These are phyloP conservation scores for Exephanes ischioxanthus DNA, from an alignment of 2,888 invertebrate genomes.

Conservation along the genomic window DNA sequence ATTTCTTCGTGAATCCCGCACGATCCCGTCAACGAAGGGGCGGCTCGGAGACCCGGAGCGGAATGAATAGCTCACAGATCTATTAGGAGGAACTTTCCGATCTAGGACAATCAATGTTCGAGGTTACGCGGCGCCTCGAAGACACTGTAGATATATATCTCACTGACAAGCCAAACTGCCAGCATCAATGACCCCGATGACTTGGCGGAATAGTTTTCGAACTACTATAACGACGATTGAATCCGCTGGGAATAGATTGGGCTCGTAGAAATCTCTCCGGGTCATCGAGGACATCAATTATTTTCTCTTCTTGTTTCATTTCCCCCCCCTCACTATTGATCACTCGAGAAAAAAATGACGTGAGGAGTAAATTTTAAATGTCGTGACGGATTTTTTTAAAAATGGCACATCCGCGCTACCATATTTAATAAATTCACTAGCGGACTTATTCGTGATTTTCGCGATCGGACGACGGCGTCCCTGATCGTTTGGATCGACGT, in stretches of 20 bases:
- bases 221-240: constrained; percentile 45
- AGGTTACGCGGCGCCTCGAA: constrained; percentile 36
- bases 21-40: constrained; percentile 54
- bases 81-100: constrained; percentile 41
- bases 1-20: constrained; percentile 34
- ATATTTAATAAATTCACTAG: not conserved
- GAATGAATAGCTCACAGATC: constrained; percentile 34
- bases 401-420: not conserved
- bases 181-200: constrained; percentile 41
- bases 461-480: not conserved
- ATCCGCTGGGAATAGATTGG: constrained; percentile 14
- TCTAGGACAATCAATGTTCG: constrained; percentile 63
- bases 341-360: not conserved
- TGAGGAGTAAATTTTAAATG: not conserved
- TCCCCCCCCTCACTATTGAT: not conserved
- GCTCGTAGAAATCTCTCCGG: not conserved
- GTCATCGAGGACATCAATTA: constrained; percentile 15
- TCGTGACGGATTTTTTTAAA: not conserved
- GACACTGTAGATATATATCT: constrained; percentile 33
- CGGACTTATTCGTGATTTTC: not conserved
- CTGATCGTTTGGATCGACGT: constrained; percentile 25
- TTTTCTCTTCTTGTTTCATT: constrained; percentile 3
- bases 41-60: constrained; percentile 48
- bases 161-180: constrained; percentile 12
- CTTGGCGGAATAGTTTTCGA: constrained; percentile 7